A percentile compares a stretch with the other conserved stretches of the same genome.
phyloP scores from a whole-genome alignment of 2,888 invertebrate genomes.

The Euspilapteryx auroguttella region DNA sequence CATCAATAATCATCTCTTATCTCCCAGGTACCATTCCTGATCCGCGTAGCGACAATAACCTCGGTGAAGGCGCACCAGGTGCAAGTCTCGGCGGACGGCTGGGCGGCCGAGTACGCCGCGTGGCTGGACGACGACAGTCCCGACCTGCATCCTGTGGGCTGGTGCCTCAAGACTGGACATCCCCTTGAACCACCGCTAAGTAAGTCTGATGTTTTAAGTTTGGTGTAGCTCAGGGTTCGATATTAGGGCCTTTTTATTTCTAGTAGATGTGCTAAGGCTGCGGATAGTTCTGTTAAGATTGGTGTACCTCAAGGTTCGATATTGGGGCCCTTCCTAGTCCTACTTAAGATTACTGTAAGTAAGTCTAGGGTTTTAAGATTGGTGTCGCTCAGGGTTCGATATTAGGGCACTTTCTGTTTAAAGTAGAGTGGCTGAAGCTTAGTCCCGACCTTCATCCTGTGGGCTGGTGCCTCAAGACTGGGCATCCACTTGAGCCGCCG shows the following conservation, averaged over 20 bases:
- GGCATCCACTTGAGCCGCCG: too few relatives aligned
- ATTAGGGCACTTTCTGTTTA: too few relatives aligned
- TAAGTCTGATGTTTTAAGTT: constrained; percentile 44
- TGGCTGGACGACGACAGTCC: constrained; percentile 91
- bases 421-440: too few relatives aligned
- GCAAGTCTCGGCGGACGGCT: constrained; percentile 84
- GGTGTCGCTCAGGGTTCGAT: too few relatives aligned
- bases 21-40: constrained; percentile 70
- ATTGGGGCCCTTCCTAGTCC: too few relatives aligned
- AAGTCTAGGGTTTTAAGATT: too few relatives aligned
- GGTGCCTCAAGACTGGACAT: constrained; percentile 89
- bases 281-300: too few relatives aligned
- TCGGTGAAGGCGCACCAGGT: constrained; percentile 76
- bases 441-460: constrained; percentile 80
- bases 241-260: too few relatives aligned
- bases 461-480: constrained; percentile 73
- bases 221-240: too few relatives aligned
- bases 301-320: too few relatives aligned
- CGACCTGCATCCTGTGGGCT: constrained; percentile 89
- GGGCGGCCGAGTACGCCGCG: constrained; percentile 80
- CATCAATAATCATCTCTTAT: not conserved
- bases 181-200: constrained; percentile 83
- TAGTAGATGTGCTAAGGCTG: too few relatives aligned
- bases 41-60: constrained; percentile 82
- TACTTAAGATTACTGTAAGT: too few relatives aligned